Evolutionary conservation across 1,140 invertebrate genomes (phyloP).

Genomic region (Aphis gossypii): DNA sequence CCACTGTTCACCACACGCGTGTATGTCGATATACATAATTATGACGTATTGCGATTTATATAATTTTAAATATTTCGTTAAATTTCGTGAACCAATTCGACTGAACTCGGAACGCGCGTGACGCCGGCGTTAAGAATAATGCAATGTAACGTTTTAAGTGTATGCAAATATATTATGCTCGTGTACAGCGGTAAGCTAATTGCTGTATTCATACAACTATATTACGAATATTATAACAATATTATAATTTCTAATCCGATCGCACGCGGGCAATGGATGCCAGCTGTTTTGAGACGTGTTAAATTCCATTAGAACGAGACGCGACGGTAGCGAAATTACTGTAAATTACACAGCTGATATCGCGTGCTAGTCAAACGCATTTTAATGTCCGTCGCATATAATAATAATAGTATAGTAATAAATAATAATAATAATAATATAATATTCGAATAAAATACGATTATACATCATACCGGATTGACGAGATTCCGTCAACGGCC

Average conservation of each 20-base stretch:
- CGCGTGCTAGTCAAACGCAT: constrained; percentile 25
- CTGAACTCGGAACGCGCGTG: not conserved
- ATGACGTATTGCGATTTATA: not conserved
- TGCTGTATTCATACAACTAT: not conserved
- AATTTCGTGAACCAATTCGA: not conserved
- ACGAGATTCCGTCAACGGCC: constrained; percentile 29
- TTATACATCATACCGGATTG: constrained; percentile 51
- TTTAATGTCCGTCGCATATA: constrained; percentile 12
- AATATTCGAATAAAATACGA: constrained; percentile 37
- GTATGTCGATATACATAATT: not conserved
- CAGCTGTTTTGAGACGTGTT: not conserved
- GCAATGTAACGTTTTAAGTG: not conserved
- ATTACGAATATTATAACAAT: not conserved
- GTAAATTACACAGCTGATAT: constrained; percentile 18
- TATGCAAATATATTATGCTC: not conserved
- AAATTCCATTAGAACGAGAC: not conserved
- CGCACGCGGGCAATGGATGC: not conserved
- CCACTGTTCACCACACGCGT: not conserved
- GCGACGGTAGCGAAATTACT: not conserved
- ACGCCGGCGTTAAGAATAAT: not conserved
- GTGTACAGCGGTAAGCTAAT: not conserved
- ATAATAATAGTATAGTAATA: not conserved
- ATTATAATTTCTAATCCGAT: constrained; percentile 13
- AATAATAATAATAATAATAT: not conserved
- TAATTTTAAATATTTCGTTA: not conserved